phyloP scores from a whole-genome alignment of 2,797 vertebrate species.

The Sebastes minor region DNA sequence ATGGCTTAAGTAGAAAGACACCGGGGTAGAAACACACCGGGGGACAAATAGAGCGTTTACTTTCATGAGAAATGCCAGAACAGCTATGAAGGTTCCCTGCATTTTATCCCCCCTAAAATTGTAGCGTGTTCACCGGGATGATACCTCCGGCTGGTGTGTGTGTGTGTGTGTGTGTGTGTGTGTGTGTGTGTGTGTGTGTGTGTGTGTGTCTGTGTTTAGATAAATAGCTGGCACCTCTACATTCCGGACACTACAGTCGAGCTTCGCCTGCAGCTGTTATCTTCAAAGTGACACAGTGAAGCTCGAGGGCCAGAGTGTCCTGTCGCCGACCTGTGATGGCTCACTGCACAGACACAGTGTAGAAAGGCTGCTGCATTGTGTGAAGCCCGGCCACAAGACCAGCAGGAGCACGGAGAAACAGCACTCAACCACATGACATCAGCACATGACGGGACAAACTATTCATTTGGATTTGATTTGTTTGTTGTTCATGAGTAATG shows the following conservation, averaged over 20 bases:
- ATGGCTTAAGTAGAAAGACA: constrained; percentile 44
- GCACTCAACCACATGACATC: constrained; percentile 17
- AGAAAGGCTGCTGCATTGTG: constrained; percentile 30
- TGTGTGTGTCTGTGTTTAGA: constrained; percentile 12
- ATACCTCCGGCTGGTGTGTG: constrained; percentile 8
- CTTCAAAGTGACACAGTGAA: constrained; percentile 75
- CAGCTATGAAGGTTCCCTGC: constrained; percentile 28
- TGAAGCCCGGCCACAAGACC: constrained; percentile 47
- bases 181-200: background rate
- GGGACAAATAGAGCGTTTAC: constrained; percentile 44
- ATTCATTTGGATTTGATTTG: background rate
- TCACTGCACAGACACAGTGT: constrained; percentile 18
- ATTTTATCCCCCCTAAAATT: constrained; percentile 20
- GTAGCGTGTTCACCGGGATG: constrained; percentile 3
- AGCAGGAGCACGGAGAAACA: constrained; percentile 5
- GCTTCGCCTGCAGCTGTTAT: constrained; percentile 69
- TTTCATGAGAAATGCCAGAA: constrained; percentile 48
- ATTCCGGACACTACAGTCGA: constrained; percentile 38
- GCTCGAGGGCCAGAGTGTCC: constrained; percentile 55
- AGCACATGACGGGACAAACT: background rate
- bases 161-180: constrained; percentile 1
- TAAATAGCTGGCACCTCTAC: constrained; percentile 64
- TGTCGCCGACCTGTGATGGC: constrained; percentile 45
- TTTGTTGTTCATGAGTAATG: background rate
- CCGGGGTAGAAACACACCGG: constrained; percentile 26